Conservation (phyloP, 2,113 vertebrate species). For the Orthonyx spaldingii region DNA sequence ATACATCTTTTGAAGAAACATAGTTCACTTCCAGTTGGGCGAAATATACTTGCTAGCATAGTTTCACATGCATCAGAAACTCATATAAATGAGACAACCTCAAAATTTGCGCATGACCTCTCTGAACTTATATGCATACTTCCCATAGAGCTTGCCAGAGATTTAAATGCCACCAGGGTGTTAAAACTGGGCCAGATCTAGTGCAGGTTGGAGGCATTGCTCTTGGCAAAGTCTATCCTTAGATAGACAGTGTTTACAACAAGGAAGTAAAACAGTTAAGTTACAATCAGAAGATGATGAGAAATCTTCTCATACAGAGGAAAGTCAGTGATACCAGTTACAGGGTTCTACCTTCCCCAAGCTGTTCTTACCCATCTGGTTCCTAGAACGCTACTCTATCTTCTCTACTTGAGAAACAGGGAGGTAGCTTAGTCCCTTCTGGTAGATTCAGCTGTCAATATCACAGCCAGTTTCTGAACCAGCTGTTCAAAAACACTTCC, state of each 20-base stretch:
- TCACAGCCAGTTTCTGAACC: constrained; percentile 2
- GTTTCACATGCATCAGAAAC: constrained; percentile 22
- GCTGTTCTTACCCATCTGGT: constrained; percentile 43
- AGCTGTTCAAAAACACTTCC: constrained; percentile 30
- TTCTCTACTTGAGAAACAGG: not conserved
- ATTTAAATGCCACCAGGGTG: not conserved
- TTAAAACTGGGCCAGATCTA: not conserved
- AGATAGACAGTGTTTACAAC: constrained; percentile 19
- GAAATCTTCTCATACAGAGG: not conserved
- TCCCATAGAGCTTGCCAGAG: not conserved
- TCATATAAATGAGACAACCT: not conserved
- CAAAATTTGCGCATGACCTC: not conserved
- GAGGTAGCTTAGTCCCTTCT: constrained; percentile 18
- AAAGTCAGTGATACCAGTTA: not conserved
- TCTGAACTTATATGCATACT: not conserved
- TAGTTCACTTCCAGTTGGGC: not conserved
- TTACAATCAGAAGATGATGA: constrained; percentile 4
- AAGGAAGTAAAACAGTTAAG: constrained; percentile 21
- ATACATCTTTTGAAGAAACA: constrained; percentile 13
- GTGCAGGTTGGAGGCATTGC: not conserved
- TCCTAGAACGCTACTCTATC: not conserved
- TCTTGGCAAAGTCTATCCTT: not conserved
- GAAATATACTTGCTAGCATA: not conserved
- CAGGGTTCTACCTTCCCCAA: not conserved
- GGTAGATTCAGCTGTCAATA: constrained; percentile 32